A percentile compares a stretch with the other conserved stretches of the same genome.
Conservation (phyloP, 2,797 vertebrate genomes). For the Rousettus madagascariensis region DNA sequence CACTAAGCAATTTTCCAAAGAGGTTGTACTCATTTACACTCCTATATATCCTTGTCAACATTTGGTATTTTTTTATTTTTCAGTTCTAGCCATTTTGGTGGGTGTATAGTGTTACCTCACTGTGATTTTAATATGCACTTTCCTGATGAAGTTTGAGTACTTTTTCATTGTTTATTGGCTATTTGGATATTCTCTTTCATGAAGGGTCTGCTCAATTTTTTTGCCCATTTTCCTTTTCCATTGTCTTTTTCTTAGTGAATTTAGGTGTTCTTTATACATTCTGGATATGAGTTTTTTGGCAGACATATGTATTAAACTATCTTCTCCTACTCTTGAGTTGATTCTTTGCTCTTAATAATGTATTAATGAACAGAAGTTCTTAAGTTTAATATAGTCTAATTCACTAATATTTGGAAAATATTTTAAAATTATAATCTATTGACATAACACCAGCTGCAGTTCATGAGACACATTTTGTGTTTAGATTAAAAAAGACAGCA, state of each 20-base stretch:
- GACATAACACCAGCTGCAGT: not conserved
- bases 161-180: not conserved
- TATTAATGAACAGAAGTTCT: not conserved
- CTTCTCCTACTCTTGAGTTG: not conserved
- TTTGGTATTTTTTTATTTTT: not conserved
- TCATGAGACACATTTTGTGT: slow-evolving; percentile 29
- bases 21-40: not conserved
- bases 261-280: not conserved
- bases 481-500: not conserved
- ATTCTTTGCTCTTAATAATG: not conserved
- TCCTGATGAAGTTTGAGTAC: not conserved
- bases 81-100: not conserved
- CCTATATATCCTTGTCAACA: not conserved
- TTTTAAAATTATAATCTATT: not conserved
- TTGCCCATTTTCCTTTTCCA: not conserved
- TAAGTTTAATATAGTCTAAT: not conserved
- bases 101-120: not conserved
- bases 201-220: not conserved
- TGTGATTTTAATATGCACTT: slow-evolving; percentile 7
- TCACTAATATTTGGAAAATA: not conserved
- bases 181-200: not conserved
- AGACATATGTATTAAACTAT: not conserved
- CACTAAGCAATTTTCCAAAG: not conserved
- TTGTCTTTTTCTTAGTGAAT: not conserved
- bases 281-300: not conserved